These are phyloP conservation scores for Strigamia crassipes DNA, from an alignment of 2,888 invertebrate genomes.

Conservation along the genomic window DNA sequence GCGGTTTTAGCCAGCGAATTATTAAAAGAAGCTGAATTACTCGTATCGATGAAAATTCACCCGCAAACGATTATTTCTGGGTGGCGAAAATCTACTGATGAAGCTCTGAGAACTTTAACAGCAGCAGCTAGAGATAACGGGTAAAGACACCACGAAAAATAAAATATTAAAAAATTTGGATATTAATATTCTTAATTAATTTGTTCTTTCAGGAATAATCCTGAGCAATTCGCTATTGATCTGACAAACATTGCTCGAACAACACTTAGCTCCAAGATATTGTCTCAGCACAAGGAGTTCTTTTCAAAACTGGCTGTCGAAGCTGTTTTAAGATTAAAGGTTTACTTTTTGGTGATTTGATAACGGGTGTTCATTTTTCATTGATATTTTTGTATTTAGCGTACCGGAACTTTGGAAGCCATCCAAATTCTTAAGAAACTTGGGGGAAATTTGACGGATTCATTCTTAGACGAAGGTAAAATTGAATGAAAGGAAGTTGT, in stretches of 20 bases:
- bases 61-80: slow-evolving; percentile 97
- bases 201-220: slow-evolving; percentile 65
- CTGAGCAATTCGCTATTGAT: slow-evolving; percentile 79
- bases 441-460: slow-evolving; percentile 90
- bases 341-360: slow-evolving; percentile 48
- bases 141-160: slow-evolving; percentile 55
- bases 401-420: slow-evolving; percentile 90
- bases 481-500: not conserved
- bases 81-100: slow-evolving; percentile 85
- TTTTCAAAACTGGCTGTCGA: slow-evolving; percentile 95
- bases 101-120: slow-evolving; percentile 80
- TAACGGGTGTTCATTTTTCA: not conserved
- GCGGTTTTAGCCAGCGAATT: slow-evolving; percentile 94
- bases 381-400: slow-evolving; percentile 58
- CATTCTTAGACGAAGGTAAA: slow-evolving; percentile 81
- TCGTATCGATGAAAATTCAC: slow-evolving; percentile 92
- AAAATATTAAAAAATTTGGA: slow-evolving; percentile 11
- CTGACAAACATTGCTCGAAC: slow-evolving; percentile 96
- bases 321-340: slow-evolving; percentile 88
- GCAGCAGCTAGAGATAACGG: slow-evolving; percentile 81
- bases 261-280: slow-evolving; percentile 95
- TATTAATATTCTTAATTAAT: not conserved
- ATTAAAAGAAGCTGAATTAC: slow-evolving; percentile 90
- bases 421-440: slow-evolving; percentile 98
- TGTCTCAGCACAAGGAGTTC: slow-evolving; percentile 95